phyloP scores from a whole-genome alignment of 2,888 invertebrate species.

The Julus scanicus region DNA sequence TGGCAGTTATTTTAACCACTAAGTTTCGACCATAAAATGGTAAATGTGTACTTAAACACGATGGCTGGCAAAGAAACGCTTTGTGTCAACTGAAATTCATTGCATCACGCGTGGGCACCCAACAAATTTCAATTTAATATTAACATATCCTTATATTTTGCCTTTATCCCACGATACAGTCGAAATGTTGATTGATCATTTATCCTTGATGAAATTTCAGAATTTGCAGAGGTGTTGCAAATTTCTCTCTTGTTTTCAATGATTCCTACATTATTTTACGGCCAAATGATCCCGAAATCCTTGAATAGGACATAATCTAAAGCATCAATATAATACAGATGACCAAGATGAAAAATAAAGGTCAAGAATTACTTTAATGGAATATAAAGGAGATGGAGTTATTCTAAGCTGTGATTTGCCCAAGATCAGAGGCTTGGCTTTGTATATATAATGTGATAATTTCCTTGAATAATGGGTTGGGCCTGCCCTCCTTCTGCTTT shows the following conservation, averaged over 20 bases:
- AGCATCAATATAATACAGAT: neutral
- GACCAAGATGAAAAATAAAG: neutral
- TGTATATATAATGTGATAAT: neutral
- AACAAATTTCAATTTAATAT: conserved; percentile 20
- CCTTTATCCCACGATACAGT: neutral
- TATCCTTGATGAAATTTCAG: neutral
- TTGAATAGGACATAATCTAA: no score
- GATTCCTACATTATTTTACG: no score
- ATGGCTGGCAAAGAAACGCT: neutral
- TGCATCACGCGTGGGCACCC: neutral
- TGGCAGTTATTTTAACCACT: conserved; percentile 40
- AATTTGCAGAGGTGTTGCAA: neutral
- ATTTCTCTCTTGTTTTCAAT: no score
- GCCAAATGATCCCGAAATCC: no score
- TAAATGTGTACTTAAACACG: conserved; percentile 4
- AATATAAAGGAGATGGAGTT: no score
- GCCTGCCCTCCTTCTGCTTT: neutral
- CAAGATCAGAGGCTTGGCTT: neutral
- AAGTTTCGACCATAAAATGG: conserved; percentile 18
- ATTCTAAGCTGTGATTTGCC: neutral
- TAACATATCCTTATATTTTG: neutral
- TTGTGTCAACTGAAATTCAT: conserved; percentile 14
- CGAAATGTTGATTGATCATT: neutral
- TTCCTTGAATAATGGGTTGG: neutral
- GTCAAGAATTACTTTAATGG: neutral